Conservation (phyloP, 1,140 invertebrate species). For the Mamestra configurata region DNA sequence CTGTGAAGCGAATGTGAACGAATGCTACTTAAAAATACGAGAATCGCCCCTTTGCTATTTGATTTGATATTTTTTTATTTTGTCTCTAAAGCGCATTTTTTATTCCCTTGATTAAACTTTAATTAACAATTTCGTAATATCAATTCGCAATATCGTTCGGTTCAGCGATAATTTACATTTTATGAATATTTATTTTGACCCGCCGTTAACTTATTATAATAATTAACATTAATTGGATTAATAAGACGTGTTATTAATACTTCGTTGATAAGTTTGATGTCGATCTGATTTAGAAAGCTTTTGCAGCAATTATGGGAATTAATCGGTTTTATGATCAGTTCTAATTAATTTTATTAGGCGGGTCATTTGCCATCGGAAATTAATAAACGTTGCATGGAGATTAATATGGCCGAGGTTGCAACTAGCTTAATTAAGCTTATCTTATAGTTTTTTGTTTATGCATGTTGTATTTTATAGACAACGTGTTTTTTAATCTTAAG, state of each 20-base stretch:
- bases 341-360: slow-evolving; percentile 13
- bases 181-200: slow-evolving; percentile 34
- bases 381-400: background rate
- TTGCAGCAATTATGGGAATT: slow-evolving; percentile 5
- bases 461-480: background rate
- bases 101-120: background rate
- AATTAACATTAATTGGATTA: slow-evolving; percentile 24
- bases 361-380: slow-evolving; percentile 20
- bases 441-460: background rate
- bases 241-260: slow-evolving; percentile 11
- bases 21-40: too few species aligned
- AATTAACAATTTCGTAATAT: slow-evolving; percentile 2
- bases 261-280: background rate
- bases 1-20: too few species aligned
- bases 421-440: background rate
- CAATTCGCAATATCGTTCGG: slow-evolving; percentile 10
- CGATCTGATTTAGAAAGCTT: slow-evolving; percentile 25
- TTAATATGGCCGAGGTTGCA: background rate
- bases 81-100: background rate
- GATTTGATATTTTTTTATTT: background rate
- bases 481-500: too few species aligned
- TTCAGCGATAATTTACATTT: slow-evolving; percentile 1
- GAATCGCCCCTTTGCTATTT: too few species aligned
- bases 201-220: background rate
- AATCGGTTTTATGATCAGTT: slow-evolving; percentile 15